Percentiles rank a stretch among this genome's conserved stretches.
These are phyloP conservation scores for Onychomys leucogaster DNA, from an alignment of 2,797 vertebrate genomes.

Conservation along the genomic window DNA sequence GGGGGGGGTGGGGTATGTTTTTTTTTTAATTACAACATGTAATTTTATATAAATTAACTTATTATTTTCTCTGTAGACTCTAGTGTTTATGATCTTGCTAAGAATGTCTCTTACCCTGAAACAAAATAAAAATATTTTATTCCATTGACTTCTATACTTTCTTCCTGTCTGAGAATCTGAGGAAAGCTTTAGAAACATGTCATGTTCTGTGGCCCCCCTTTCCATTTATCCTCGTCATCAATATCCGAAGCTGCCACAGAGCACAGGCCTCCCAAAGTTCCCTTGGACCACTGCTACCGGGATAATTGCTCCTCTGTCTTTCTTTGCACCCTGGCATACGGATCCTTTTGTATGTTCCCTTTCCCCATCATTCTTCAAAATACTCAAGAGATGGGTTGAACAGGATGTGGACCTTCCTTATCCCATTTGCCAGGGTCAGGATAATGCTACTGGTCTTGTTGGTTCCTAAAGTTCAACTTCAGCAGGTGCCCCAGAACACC, in stretches of 20 bases:
- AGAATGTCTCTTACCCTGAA: not conserved
- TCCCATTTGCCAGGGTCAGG: not conserved
- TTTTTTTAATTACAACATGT: not conserved
- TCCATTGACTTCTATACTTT: not conserved
- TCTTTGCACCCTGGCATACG: not conserved
- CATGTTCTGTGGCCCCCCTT: not conserved
- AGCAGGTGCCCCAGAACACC: not conserved
- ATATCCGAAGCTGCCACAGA: not conserved
- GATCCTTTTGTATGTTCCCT: not conserved
- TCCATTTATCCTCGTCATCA: not conserved
- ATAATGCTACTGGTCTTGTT: not conserved
- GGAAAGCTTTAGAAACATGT: not conserved
- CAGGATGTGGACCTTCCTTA: not conserved
- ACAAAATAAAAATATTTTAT: not conserved
- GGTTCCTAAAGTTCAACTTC: slow-evolving; percentile 11
- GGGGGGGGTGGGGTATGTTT: too few relatives aligned
- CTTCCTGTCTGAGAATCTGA: not conserved
- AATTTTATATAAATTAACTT: slow-evolving; percentile 43
- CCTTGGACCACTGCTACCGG: not conserved
- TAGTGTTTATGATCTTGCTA: not conserved
- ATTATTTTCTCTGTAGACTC: slow-evolving; percentile 29
- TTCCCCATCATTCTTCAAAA: not conserved
- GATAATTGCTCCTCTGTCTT: not conserved
- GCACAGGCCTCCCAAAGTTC: not conserved
- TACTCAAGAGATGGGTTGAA: not conserved